A percentile compares a stretch with the other conserved stretches of the same genome.
Evolutionary conservation across 1,140 invertebrate genomes (phyloP).

Genomic region (Drosophila bocki): DNA sequence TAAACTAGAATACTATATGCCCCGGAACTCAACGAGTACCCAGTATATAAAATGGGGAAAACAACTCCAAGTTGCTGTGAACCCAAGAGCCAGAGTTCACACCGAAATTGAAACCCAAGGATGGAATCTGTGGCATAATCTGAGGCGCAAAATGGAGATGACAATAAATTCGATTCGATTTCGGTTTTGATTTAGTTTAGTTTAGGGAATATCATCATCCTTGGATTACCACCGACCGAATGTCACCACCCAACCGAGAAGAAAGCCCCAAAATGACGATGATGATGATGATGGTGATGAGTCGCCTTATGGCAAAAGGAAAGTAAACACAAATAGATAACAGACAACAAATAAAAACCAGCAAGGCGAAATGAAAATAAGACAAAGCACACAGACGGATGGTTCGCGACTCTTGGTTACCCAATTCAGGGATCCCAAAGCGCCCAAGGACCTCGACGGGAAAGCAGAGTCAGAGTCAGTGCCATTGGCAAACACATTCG

Average conservation of each 20-base stretch:
- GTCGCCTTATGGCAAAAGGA: constrained; percentile 77
- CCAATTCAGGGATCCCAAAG: constrained; percentile 35
- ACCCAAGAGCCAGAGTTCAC: constrained; percentile 74
- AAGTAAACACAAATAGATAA: constrained; percentile 80
- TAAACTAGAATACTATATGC: not conserved
- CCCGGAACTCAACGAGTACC: not conserved
- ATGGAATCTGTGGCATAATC: constrained; percentile 73
- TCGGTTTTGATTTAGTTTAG: constrained; percentile 82
- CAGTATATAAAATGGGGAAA: constrained; percentile 31
- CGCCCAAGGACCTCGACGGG: constrained; percentile 29
- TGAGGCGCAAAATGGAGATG: constrained; percentile 81
- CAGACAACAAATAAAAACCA: constrained; percentile 79
- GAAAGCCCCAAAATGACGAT: constrained; percentile 20
- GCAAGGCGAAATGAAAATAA: constrained; percentile 77
- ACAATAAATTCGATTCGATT: constrained; percentile 84
- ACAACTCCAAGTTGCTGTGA: constrained; percentile 32
- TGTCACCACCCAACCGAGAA: constrained; percentile 18
- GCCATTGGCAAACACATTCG: constrained; percentile 65
- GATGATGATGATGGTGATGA: constrained; percentile 32
- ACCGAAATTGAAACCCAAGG: constrained; percentile 79
- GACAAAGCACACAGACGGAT: constrained; percentile 73
- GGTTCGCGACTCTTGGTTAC: constrained; percentile 58
- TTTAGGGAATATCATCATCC: constrained; percentile 79
- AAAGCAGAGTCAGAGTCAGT: constrained; percentile 9
- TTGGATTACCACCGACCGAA: constrained; percentile 67